Evolutionary conservation across 2,888 invertebrate species (phyloP).

Genomic region (Aspidiotus rigidus): DNA sequence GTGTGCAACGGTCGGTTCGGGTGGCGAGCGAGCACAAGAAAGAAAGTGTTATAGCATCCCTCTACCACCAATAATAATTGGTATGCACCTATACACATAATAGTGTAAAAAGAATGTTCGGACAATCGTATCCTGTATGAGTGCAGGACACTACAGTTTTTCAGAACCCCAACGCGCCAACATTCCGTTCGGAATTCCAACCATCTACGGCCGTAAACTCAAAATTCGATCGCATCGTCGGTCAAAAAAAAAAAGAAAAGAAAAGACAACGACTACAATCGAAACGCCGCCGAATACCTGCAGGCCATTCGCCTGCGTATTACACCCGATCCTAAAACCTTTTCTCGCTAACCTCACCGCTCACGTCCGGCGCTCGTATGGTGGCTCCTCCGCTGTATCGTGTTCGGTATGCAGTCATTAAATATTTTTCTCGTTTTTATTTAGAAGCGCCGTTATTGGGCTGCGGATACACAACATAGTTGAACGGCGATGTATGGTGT

Average conservation of each 20-base stretch:
- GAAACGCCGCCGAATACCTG: conserved; percentile 17
- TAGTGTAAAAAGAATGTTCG: no score
- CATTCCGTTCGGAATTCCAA: conserved; percentile 1
- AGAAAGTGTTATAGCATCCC: no score
- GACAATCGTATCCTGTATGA: no score
- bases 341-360: conserved; percentile 17
- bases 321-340: conserved; percentile 1
- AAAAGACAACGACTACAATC: not conserved
- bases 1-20: no score
- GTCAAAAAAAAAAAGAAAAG: not conserved
- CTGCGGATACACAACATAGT: conserved; percentile 23
- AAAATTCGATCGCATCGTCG: not conserved
- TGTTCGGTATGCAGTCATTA: conserved; percentile 26
- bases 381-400: conserved; percentile 27
- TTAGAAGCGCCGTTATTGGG: conserved; percentile 28
- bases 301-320: conserved; percentile 26
- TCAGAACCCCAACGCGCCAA: not conserved
- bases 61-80: no score
- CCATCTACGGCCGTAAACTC: not conserved
- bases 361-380: conserved; percentile 29
- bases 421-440: conserved; percentile 28
- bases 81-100: no score
- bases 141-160: not conserved
- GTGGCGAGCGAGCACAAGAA: no score
- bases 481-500: conserved; percentile 21